phyloP scores from a whole-genome alignment of 2,888 invertebrate genomes.

The Stenchaetothrips biformis region DNA sequence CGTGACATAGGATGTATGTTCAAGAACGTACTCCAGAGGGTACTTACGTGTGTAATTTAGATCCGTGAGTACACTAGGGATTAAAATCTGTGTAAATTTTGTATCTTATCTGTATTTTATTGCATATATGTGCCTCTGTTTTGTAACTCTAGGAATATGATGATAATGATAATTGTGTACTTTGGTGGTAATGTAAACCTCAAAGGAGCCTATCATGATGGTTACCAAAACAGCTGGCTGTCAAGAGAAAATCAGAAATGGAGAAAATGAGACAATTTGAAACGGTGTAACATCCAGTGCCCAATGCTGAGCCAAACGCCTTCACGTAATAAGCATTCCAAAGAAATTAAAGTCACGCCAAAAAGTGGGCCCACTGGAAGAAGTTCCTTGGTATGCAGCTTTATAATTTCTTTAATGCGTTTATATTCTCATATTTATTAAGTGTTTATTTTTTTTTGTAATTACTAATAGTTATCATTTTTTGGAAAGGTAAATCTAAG shows the following conservation, averaged over 20 bases:
- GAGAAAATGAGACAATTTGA: slow-evolving; percentile 64
- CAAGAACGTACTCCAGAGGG: slow-evolving; percentile 77
- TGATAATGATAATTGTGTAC: slow-evolving; percentile 54
- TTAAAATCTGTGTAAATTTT: background rate
- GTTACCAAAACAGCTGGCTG: slow-evolving; percentile 74
- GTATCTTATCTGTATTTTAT: background rate
- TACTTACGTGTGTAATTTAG: slow-evolving; percentile 63
- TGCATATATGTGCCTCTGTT: slow-evolving; percentile 1
- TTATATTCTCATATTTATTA: background rate
- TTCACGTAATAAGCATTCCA: slow-evolving; percentile 36
- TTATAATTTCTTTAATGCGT: background rate
- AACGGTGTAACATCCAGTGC: slow-evolving; percentile 20
- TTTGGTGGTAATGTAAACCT: slow-evolving; percentile 43
- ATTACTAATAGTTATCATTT: background rate
- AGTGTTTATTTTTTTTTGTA: background rate
- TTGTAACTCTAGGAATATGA: slow-evolving; percentile 54
- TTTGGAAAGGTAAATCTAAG: slow-evolving; percentile 25
- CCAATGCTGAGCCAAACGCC: slow-evolving; percentile 30
- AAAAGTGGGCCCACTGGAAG: background rate
- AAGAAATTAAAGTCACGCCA: slow-evolving; percentile 29
- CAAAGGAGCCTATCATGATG: slow-evolving; percentile 55
- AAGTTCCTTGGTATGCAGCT: slow-evolving; percentile 37
- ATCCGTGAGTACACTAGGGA: slow-evolving; percentile 55
- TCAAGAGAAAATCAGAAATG: slow-evolving; percentile 74
- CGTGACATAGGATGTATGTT: slow-evolving; percentile 72